Conservation (phyloP, 2,888 invertebrate genomes). For the Meiosimyza decipiens region DNA sequence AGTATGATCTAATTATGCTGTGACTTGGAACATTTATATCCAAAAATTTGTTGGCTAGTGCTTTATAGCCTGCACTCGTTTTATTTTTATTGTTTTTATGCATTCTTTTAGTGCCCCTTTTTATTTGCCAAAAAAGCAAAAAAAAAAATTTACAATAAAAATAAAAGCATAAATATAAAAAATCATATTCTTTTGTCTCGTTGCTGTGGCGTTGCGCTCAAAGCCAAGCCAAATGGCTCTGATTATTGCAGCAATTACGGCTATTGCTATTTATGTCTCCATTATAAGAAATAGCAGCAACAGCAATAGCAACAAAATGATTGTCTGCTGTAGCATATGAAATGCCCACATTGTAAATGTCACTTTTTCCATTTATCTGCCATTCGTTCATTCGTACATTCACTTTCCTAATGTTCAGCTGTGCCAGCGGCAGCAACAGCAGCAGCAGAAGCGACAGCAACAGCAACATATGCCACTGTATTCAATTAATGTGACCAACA, state of each 20-base stretch:
- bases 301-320: constrained; percentile 1
- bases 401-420: constrained; percentile 3
- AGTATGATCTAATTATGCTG: too few relatives aligned
- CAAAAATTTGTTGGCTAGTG: too few relatives aligned
- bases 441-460: not conserved
- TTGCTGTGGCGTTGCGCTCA: not conserved
- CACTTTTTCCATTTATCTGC: constrained; percentile 16
- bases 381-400: not conserved
- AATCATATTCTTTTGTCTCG: not conserved
- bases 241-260: constrained; percentile 47
- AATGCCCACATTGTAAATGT: constrained; percentile 24
- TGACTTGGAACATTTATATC: too few relatives aligned
- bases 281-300: constrained; percentile 32
- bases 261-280: constrained; percentile 45
- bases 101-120: too few relatives aligned
- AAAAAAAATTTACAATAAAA: not conserved
- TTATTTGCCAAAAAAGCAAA: too few relatives aligned
- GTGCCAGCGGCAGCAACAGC: constrained; percentile 6
- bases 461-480: constrained; percentile 11
- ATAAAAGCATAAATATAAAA: not conserved
- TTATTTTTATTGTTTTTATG: too few relatives aligned
- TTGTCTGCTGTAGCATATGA: constrained; percentile 30
- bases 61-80: too few relatives aligned
- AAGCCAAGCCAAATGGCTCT: constrained; percentile 43
- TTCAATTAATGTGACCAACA: constrained; percentile 18